Base-by-base conservation (phyloP, 2,888 invertebrate species). In the Papilio gigon region DNA sequence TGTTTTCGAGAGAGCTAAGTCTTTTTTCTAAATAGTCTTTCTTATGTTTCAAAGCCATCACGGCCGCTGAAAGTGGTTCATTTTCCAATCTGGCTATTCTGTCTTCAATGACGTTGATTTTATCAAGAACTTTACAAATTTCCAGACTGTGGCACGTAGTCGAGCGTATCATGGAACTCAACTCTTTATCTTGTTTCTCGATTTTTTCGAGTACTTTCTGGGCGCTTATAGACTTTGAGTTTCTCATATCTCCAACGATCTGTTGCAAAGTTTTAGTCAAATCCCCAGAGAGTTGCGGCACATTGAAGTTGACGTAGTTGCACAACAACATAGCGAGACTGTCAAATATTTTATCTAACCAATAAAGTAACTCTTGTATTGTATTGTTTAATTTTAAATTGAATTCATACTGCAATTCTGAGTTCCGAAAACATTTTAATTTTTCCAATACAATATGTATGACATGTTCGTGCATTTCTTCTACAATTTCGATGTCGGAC, bases 301-400 rank as follows among this genome's bases (percentile, higher is more conserved):
- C 73, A 68, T 84, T 78, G 22, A 84, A 68, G 71, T 84, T 84
- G 22, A 89, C 75, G 68, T 87, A 83, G 71, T 85, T 86, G 61
- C 83, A 82, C 27, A 90, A 69, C 56, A 76, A 76, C 11, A 81
- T 74, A n/a, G 86, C 80, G 27, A 90, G 70, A 27, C 77, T 82
- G 77, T 91, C 90, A 67, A 84, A 77, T 65, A 88, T 87, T 80
- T 83, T 87, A 74, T 92, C 92, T 58, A 89, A 69, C 90, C 90
- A 92, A 37, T 79, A 66, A 22, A 88, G 76, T 50, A 91, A 79
- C 68, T 90, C 85, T 53, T 89, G 84, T 2, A 76, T 71, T 56
- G 77, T 77, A 33, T 76, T 73, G 25, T 76, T 75, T 11, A 86
- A 67, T 73, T 86, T 81, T 5, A 83, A 37, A 65, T 74, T 79